Evolutionary conservation across 2,113 vertebrate species (phyloP).

Genomic region (Lamprotornis superbus): DNA sequence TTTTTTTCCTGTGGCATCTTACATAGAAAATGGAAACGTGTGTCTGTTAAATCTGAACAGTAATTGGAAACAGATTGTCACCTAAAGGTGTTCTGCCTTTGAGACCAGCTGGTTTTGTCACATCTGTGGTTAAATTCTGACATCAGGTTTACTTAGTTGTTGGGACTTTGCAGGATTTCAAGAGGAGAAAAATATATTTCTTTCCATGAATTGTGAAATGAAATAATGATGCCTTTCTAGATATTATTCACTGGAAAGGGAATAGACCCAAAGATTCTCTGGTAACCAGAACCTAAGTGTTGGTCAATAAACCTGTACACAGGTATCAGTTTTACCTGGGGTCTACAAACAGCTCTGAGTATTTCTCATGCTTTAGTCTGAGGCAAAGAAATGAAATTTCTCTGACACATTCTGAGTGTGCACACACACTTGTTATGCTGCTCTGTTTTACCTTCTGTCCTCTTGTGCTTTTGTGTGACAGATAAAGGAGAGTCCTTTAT

Average conservation of each 20-base stretch:
- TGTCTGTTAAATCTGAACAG: background rate
- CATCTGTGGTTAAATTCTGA: background rate
- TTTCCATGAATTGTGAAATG: background rate
- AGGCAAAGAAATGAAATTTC: background rate
- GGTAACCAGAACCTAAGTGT: background rate
- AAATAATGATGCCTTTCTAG: background rate
- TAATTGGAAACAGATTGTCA: background rate
- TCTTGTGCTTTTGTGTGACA: background rate
- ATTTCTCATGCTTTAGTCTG: background rate
- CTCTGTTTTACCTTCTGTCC: background rate
- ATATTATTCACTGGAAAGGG: background rate
- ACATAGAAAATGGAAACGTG: fast-evolving
- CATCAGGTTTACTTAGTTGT: background rate
- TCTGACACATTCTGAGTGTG: background rate
- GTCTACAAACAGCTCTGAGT: background rate
- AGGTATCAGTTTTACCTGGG: background rate
- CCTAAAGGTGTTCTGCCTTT: background rate
- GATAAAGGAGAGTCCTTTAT: background rate
- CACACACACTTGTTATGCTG: background rate
- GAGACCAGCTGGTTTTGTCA: background rate
- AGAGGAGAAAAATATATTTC: background rate
- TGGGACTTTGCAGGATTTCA: background rate
- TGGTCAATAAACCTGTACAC: background rate
- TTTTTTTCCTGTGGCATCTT: background rate
- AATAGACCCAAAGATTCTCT: background rate